Conservation (phyloP, 2,113 vertebrate genomes). For the Marmota flaviventris region DNA sequence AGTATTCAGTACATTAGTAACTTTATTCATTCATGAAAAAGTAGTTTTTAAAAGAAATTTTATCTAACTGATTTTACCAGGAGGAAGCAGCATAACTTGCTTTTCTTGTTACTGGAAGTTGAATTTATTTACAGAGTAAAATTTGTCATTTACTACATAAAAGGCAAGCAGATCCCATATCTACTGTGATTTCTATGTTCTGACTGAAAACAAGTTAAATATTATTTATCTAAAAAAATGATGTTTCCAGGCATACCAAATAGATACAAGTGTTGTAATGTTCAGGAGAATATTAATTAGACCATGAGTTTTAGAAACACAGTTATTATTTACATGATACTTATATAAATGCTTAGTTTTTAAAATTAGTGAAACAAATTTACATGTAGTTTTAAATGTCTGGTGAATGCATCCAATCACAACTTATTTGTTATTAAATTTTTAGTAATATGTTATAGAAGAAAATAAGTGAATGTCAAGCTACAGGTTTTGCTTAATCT, state of each 20-base stretch:
- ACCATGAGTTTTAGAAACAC: neutral
- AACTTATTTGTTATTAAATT: neutral
- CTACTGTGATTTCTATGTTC: neutral
- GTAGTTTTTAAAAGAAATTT: conserved; percentile 48
- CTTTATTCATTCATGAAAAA: conserved; percentile 64
- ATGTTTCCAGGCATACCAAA: neutral
- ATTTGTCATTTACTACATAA: conserved; percentile 57
- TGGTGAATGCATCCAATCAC: neutral
- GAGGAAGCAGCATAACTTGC: conserved; percentile 5
- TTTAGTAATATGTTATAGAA: neutral
- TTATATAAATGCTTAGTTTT: neutral
- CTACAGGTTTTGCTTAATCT: neutral
- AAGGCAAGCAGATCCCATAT: neutral
- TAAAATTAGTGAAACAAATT: neutral
- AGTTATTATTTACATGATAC: neutral
- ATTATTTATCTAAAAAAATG: conserved; percentile 47
- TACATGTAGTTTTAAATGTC: neutral
- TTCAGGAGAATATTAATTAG: neutral
- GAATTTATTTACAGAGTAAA: neutral
- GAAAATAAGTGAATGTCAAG: neutral
- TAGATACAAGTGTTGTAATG: neutral
- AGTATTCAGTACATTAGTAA: conserved; percentile 27
- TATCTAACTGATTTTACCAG: conserved; percentile 34
- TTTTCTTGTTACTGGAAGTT: conserved; percentile 45
- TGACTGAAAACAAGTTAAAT: neutral